Base-by-base conservation (phyloP, 2,888 invertebrate genomes). In the Holacanthella duospinosa region DNA sequence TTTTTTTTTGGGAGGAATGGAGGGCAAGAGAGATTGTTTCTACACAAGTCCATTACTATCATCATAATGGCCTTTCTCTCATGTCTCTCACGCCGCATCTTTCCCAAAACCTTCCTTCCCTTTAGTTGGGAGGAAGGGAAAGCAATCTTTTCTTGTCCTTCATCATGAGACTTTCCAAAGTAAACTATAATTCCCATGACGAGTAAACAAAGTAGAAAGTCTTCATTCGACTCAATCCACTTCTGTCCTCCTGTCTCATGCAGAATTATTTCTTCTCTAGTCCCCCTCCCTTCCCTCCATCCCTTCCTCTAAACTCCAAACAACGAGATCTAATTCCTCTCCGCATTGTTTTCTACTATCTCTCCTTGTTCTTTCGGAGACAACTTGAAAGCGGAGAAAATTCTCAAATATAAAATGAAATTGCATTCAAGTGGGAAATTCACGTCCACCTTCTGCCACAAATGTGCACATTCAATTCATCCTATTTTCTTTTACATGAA, bases 171-270 rank as follows among this genome's bases (percentile, higher is more conserved):
- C 36, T 6, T 6, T 6, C 16, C 9, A 36, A 36, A 36, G 36
- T 36, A 36, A 36, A 36, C 36, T 36, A 9, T 48, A 48, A 48
- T 48, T 48, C 48, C 48, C 48, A 48, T 48, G 48, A 48, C 48
- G 48, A 48, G 48, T 48, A 48, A 48, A 48, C 48, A 48, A 48
- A 48, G 48, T 9, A 9, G 16, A 36, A 48, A 48, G 48, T 48
- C 48, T 48, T 36, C 36, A 9, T 16, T 9, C 12, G 4, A 48
- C 48, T 48, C 21, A 9, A 9, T n/a, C 48, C 48, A 48, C 48
- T 48, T 48, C 48, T 21, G 4, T n/a, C 36, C 16, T 36, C 36
- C 36, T 36, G 36, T 36, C 36, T 6, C 9, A 36, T 36, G 36
- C 36, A 36, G 36, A 36, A 36, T 36, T 36, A 36, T 36, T 36